A percentile compares a stretch with the other conserved stretches of the same genome.
These are phyloP conservation scores for Pangasius larnaudii DNA, from an alignment of 2,797 vertebrate species.

Conservation along the genomic window DNA sequence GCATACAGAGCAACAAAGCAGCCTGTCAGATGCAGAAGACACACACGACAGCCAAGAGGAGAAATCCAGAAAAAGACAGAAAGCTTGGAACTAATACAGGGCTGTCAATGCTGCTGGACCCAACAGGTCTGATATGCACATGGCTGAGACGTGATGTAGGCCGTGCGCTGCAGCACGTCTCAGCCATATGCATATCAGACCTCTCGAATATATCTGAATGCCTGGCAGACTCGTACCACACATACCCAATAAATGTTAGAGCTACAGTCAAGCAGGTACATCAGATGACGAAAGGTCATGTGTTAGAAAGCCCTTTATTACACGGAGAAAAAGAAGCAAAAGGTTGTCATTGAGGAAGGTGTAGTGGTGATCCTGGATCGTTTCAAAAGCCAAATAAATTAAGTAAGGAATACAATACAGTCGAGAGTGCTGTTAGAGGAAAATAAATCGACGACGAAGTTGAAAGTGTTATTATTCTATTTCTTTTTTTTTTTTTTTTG, in stretches of 20 bases:
- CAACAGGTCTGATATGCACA: conserved; percentile 20
- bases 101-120: conserved; percentile 20
- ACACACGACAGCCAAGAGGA: background rate
- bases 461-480: background rate
- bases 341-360: background rate
- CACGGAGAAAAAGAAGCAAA: background rate
- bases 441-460: background rate
- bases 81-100: conserved; percentile 30
- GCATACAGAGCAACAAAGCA: conserved; percentile 53
- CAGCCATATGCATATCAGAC: too few species aligned
- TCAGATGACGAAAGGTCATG: background rate
- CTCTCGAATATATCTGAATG: background rate
- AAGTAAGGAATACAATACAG: background rate
- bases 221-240: background rate
- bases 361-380: background rate
- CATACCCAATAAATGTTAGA: background rate
- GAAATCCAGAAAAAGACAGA: conserved; percentile 22
- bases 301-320: background rate
- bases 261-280: background rate
- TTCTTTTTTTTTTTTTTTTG: background rate
- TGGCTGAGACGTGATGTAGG: background rate
- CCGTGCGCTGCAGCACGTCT: background rate
- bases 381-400: background rate
- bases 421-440: background rate
- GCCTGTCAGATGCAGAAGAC: conserved; percentile 47